Evolutionary conservation across 2,888 invertebrate genomes (phyloP).

Genomic region (Diloba caeruleocephala): DNA sequence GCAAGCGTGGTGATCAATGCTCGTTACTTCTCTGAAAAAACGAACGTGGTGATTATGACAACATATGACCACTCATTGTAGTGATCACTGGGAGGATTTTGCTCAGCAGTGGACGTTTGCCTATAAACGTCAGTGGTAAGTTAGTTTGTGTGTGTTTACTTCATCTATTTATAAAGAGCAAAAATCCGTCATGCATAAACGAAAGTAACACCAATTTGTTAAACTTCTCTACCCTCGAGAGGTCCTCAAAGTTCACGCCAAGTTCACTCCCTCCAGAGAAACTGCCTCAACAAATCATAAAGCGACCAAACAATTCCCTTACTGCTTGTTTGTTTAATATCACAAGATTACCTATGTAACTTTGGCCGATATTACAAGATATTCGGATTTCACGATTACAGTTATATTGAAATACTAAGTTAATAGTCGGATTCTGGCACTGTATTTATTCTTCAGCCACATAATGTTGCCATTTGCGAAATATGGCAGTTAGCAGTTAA

Average conservation of each 20-base stretch:
- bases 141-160: no score
- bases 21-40: no score
- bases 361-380: neutral
- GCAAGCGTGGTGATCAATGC: no score
- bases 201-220: neutral
- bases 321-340: constrained; percentile 42
- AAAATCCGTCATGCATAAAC: no score
- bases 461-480: constrained; percentile 1
- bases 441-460: neutral
- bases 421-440: neutral
- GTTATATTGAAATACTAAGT: constrained; percentile 12
- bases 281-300: constrained; percentile 51
- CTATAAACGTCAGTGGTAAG: no score
- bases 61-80: no score
- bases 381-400: constrained; percentile 8
- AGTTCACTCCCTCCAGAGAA: constrained; percentile 28
- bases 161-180: no score
- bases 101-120: no score
- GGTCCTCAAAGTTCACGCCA: constrained; percentile 25
- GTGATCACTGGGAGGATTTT: no score
- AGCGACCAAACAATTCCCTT: constrained; percentile 49
- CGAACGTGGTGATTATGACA: no score
- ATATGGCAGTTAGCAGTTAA: constrained; percentile 7
- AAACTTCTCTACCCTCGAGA: constrained; percentile 1
- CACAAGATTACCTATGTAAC: constrained; percentile 12